Conservation (phyloP, 2,888 invertebrate genomes). For the Drosophila sordidapex region DNA sequence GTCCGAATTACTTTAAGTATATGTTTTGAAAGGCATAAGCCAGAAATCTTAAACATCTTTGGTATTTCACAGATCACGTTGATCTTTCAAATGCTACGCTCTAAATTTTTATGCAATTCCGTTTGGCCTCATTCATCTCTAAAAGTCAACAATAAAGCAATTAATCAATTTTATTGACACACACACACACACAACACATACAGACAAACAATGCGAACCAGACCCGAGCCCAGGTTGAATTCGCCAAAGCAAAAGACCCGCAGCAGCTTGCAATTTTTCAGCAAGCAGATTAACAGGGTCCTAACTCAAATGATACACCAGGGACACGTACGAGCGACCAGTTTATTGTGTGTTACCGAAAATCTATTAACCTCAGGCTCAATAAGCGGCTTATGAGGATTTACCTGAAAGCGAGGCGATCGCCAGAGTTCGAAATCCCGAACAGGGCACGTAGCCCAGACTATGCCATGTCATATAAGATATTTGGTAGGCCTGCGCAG, state of each 20-base stretch:
- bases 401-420: slow-evolving; percentile 62
- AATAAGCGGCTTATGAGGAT: slow-evolving; percentile 72
- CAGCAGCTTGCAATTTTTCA: slow-evolving; percentile 74
- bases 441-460: slow-evolving; percentile 49
- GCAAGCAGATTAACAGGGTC: slow-evolving; percentile 71
- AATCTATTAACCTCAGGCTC: slow-evolving; percentile 72
- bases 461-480: slow-evolving; percentile 3
- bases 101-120: slow-evolving; percentile 56
- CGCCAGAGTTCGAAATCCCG: slow-evolving; percentile 16
- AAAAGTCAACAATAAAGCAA: slow-evolving; percentile 69
- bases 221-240: slow-evolving; percentile 33
- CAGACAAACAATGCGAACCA: slow-evolving; percentile 47
- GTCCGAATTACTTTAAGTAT: neutral
- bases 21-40: neutral
- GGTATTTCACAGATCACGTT: slow-evolving; percentile 28
- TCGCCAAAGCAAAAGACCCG: slow-evolving; percentile 40
- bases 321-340: slow-evolving; percentile 66
- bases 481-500: slow-evolving; percentile 67
- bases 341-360: slow-evolving; percentile 51
- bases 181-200: slow-evolving; percentile 6
- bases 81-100: slow-evolving; percentile 24
- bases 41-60: neutral
- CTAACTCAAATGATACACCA: slow-evolving; percentile 66
- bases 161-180: slow-evolving; percentile 77
- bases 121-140: slow-evolving; percentile 25